phyloP scores from a whole-genome alignment of 2,113 vertebrate genomes.

The Rhagologus leucostigma region DNA sequence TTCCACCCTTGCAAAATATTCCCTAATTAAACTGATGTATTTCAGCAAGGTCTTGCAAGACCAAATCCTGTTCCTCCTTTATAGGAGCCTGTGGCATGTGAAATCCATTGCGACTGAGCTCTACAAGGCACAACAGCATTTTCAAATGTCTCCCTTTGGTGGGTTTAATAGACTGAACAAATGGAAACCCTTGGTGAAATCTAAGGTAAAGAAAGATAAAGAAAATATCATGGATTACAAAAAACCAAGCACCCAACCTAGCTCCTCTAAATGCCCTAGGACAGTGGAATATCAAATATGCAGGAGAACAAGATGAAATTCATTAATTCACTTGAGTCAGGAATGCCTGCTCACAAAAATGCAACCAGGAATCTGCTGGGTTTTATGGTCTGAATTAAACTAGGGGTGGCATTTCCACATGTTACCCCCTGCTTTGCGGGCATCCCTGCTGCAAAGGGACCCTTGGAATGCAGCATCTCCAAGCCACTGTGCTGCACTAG shows the following conservation, averaged over 20 bases:
- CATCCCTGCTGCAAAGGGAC: neutral
- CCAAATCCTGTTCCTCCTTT: neutral
- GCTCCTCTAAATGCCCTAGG: neutral
- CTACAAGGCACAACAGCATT: neutral
- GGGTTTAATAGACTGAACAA: conserved; percentile 19
- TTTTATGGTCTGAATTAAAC: neutral
- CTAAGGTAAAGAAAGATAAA: neutral
- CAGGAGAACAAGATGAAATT: neutral
- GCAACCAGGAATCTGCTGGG: neutral
- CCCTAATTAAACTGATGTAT: conserved; percentile 46
- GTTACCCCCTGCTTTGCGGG: neutral
- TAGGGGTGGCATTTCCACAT: neutral
- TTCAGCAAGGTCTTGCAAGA: neutral
- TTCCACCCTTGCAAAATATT: conserved; percentile 3
- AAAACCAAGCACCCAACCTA: neutral
- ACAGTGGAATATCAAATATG: neutral
- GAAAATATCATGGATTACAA: neutral
- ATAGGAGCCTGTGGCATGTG: neutral
- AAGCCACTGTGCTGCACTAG: fast-evolving
- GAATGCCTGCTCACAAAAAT: neutral
- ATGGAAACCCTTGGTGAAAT: neutral
- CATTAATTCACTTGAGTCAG: neutral
- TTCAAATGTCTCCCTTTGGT: neutral
- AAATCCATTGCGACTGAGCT: neutral
- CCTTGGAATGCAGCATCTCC: neutral